phyloP scores from a whole-genome alignment of 2,113 vertebrate genomes.

The Neolamprologus longior region DNA sequence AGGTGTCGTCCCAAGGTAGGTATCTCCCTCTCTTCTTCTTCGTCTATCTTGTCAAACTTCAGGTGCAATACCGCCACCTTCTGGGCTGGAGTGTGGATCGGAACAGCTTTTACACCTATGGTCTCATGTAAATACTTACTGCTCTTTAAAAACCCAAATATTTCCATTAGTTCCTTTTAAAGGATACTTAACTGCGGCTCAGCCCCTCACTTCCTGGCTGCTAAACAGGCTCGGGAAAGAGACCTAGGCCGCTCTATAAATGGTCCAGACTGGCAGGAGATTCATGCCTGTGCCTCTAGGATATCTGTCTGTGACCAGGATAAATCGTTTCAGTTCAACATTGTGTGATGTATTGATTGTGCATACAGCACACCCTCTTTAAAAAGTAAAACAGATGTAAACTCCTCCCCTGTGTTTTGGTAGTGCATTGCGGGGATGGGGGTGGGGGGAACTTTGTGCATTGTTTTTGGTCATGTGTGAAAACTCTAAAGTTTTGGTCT shows the following conservation, averaged over 20 bases:
- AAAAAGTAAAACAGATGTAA: background rate
- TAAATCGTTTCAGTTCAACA: background rate
- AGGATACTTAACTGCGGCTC: background rate
- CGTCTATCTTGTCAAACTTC: background rate
- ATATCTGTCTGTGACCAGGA: accelerated
- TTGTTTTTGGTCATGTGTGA: background rate
- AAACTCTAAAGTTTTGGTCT: background rate
- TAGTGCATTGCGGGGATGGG: background rate
- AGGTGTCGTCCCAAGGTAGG: background rate
- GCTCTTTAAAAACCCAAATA: background rate
- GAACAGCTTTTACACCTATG: accelerated
- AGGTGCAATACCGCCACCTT: background rate
- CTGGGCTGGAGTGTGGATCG: background rate
- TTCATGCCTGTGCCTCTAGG: background rate
- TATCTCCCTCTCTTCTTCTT: accelerated
- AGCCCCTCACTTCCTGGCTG: background rate
- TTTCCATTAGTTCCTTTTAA: background rate
- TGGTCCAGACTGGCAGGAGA: background rate
- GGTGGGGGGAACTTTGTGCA: background rate
- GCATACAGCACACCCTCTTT: background rate
- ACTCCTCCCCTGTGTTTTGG: background rate
- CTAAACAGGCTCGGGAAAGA: background rate
- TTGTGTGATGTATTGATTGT: background rate
- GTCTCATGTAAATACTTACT: background rate
- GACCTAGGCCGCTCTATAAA: background rate